Base-by-base conservation (phyloP, 2,888 invertebrate genomes). In the Netelia virgata region DNA sequence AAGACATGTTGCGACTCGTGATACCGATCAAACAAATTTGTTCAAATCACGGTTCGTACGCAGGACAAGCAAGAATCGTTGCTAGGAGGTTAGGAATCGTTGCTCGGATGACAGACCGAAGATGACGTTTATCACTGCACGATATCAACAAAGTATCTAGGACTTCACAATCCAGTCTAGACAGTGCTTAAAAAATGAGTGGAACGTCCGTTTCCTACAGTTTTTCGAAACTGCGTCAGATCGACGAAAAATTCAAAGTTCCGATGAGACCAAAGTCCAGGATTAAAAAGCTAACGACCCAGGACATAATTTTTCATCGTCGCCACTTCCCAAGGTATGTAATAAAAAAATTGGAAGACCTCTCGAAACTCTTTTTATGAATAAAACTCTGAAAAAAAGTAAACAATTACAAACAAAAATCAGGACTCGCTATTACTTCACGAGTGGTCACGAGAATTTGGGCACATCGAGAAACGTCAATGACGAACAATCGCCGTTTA, bases 401-500 rank as follows among this genome's bases (percentile, higher is more conserved):
- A 14, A 57, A 20, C n/a, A 9, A 16, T 9, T 5, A 18, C 6
- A 57, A 57, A 16, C 57, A 57, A 57, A 18, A 57, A 1, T 20
- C 50, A 92, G 92, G 83, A 88, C 89, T 6, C 88, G 82, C 63
- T 88, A 91, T 83, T 92, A 92, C 81, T 90, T 91, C 61, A 91
- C 91, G 41, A 91, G 90, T 57, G 92, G 89, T 28, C 90, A 90
- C 57, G 88, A 91, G 68, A 87, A 90, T 73, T 70, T 88, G 76
- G 90, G 88, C 28, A 86, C 88, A 61, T 76, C 88, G 8, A 88
- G 92, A 83, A 91, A 94, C 86, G 88, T 94, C 28, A 88, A 91
- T 66, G 86, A 90, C 1, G 94, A 94, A 87, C 92, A 92, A 53
- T 93, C 94, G 0, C 94, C 94, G 1, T 95, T 94, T 86, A 82